These are phyloP conservation scores for Antennarius striatus DNA, from an alignment of 2,113 vertebrate genomes.

Conservation along the genomic window DNA sequence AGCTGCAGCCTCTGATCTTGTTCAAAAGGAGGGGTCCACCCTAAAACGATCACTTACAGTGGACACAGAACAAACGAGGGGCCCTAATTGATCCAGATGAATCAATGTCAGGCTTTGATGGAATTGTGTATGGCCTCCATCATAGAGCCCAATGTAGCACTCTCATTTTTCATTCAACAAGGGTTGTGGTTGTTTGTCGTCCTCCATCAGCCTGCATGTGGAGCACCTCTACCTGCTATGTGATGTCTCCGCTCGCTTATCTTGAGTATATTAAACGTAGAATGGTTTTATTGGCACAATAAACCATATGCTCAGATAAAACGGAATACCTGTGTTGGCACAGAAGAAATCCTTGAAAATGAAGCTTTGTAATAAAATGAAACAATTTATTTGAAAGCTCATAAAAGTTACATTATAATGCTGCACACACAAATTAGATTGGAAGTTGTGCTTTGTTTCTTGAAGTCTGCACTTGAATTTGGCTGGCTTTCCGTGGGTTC, in stretches of 20 bases:
- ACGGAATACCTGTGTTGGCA: conserved; percentile 4
- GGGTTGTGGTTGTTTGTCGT: conserved; percentile 23
- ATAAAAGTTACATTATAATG: conserved; percentile 35
- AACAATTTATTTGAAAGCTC: conserved; percentile 36
- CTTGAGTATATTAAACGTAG: conserved; percentile 31
- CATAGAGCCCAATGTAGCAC: conserved; percentile 56
- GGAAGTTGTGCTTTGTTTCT: conserved; percentile 11
- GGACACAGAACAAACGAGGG: conserved; percentile 67
- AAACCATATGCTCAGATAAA: conserved; percentile 44
- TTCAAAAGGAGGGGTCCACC: conserved; percentile 60
- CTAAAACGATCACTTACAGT: conserved; percentile 72
- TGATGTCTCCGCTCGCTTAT: conserved; percentile 20
- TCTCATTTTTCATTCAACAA: conserved; percentile 54
- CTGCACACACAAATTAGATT: conserved; percentile 25
- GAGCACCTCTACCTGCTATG: conserved; percentile 10
- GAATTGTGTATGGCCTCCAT: conserved; percentile 58
- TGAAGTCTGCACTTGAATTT: conserved; percentile 31
- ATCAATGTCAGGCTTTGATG: conserved; percentile 72
- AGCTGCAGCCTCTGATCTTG: conserved; percentile 71
- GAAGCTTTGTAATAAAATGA: conserved; percentile 46
- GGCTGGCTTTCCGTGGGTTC: conserved; percentile 37
- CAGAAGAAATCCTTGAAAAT: conserved; percentile 9
- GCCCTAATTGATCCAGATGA: conserved; percentile 77
- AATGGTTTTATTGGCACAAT: conserved; percentile 34
- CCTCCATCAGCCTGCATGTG: conserved; percentile 28